Base-by-base conservation (phyloP, 2,113 vertebrate species). In the Trematocara stigmaticum region DNA sequence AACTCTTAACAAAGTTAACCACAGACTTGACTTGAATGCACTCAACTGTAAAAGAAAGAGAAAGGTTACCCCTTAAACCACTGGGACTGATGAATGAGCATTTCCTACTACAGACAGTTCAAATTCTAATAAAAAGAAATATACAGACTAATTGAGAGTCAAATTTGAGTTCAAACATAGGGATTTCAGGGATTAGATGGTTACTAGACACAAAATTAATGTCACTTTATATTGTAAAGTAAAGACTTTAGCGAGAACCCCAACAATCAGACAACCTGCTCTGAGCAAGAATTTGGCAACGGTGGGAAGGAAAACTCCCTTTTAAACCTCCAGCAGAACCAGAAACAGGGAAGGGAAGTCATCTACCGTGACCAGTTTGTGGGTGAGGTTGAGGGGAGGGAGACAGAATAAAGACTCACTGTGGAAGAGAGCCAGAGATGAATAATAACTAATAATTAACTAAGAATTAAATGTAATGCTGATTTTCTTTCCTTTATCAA, bases 61-160 rank as follows among this genome's bases (percentile, higher is more conserved):
- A 85, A 79, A 86, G 47, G 78, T 84, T 76, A 71, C 86, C 82
- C 71, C 59, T 34, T 87, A 93, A 91, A 85, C 90, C 85, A 83
- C 35, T 23, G 83, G 87, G 87, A 91, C 91, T 92, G 93, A 51
- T 4, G 13, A 85, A 76, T 78, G 87, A 83, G 83, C 64, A 81
- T 92, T 92, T 92, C 29, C 89, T 93, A 87, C 87, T 86, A 82
- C 56, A 81, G 86, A 84, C 85, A 81, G 84, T 84, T 64, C 35
- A 81, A 71, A 86, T 45, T 84, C 87, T 88, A 88, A 84, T 80
- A 84, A 80, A 79, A 45, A 84, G 55, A 86, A 91, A 89, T 86
- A 79, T 84, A 57, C 52, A 45, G 78, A 86, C 11, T 81, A 69
- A 83, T 83, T 23, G 55, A 69, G 61, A 90, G 84, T 59, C 13